Evolutionary conservation across 2,113 vertebrate species (phyloP), one percentile per base, ranked within the genome.

Genomic region (Eleginops maclovinus): DNA sequence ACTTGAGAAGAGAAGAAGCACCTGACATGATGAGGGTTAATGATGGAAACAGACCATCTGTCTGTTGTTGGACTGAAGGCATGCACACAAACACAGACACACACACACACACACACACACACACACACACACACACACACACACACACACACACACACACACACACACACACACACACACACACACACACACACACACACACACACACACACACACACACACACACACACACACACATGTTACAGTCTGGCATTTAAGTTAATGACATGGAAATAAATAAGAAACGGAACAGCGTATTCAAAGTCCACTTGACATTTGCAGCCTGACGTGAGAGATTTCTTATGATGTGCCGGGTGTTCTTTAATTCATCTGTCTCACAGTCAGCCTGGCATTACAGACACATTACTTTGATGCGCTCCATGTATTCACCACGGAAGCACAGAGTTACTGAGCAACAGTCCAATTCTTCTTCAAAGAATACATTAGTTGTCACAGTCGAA

Each of bases 291-390:
- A 72, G 83, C 22, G 17, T 31, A 71, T 54, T 69, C 49, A 76
- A 73, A 81, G 75, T 75, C 71, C 81, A 83, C 87, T 89, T 91
- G 86, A 91, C 87, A 91, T 91, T 91, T 87, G 31, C 47, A 62
- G 79, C 49, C 60, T 70, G 79, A 83, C 19, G 40, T 67, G 41
- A 26, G 51, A 58, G 46, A 55, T 73, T 72, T 81, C 59, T 65
- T 71, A 59, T 71, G 81, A 74, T 59, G 49, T 66, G 67, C 41
- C 17, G 49, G 68, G 46, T 28, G 15, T 59, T 54, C 68, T 28
- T 36, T 4, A 43, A 46, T 75, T 47, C 21, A 61, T 68, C 41
- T 59, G 43, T 51, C 36, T 75, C 28, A 47, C 64, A 54, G 22
- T 62, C 43, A 17, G 49, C 24, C 43, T 51, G 36, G 4, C 43